A percentile compares a stretch with the other conserved stretches of the same genome.
Conservation (phyloP, 2,113 vertebrate species). For the Mormoops blainvillei region DNA sequence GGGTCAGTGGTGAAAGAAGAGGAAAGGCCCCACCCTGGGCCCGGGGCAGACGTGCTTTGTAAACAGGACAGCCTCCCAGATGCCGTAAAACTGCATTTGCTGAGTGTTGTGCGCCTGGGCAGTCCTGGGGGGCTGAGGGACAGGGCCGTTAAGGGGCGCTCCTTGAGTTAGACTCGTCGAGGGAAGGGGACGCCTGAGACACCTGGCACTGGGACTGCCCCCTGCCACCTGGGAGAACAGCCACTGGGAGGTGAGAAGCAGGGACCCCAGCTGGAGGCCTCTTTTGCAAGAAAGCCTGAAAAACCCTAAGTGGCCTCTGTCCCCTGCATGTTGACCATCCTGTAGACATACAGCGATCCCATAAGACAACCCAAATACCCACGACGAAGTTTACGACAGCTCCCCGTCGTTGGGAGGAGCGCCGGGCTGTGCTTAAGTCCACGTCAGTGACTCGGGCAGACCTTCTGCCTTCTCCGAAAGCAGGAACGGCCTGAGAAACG, state of each 20-base stretch:
- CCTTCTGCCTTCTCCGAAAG: fast-evolving
- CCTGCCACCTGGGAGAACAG: fast-evolving
- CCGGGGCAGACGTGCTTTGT: neutral
- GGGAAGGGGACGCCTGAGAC: neutral
- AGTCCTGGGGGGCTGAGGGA: neutral
- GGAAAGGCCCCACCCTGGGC: neutral
- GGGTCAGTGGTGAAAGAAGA: neutral
- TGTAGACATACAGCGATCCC: neutral
- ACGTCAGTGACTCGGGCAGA: neutral
- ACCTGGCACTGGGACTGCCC: neutral
- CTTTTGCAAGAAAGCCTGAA: neutral
- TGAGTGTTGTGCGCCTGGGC: neutral
- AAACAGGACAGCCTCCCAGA: neutral
- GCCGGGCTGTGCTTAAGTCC: fast-evolving
- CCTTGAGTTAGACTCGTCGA: neutral
- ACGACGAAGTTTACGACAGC: neutral
- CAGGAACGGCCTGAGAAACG: fast-evolving
- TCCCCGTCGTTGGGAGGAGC: neutral
- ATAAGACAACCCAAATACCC: fast-evolving
- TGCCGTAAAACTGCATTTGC: fast-evolving
- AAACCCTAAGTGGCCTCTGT: fast-evolving
- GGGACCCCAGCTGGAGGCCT: neutral
- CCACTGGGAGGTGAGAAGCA: neutral
- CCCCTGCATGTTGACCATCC: neutral
- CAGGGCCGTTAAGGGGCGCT: fast-evolving